A percentile compares a stretch with the other conserved stretches of the same genome.
These are phyloP conservation scores for Phataginus tetradactyla DNA, from an alignment of 2,797 vertebrate genomes.

Conservation along the genomic window DNA sequence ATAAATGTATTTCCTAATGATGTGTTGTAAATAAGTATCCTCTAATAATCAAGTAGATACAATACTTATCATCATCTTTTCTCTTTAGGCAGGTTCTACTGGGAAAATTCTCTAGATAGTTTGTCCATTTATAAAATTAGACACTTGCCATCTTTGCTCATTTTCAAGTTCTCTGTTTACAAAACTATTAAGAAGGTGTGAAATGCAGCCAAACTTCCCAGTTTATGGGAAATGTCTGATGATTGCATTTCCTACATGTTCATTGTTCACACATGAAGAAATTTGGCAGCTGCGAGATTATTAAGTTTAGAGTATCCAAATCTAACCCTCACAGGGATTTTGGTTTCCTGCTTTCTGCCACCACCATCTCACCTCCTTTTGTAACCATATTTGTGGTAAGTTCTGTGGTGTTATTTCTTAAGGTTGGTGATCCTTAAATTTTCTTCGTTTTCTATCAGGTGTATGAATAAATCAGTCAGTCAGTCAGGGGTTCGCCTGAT, in stretches of 20 bases:
- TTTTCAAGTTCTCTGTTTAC: slow-evolving; percentile 85
- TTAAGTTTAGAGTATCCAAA: slow-evolving; percentile 78
- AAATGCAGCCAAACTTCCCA: slow-evolving; percentile 83
- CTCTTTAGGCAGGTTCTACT: slow-evolving; percentile 70
- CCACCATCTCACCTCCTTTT: slow-evolving; percentile 35
- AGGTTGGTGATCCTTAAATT: slow-evolving; percentile 47
- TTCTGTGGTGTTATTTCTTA: slow-evolving; percentile 46
- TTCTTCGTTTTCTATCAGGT: slow-evolving; percentile 54
- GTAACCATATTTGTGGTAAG: slow-evolving; percentile 54
- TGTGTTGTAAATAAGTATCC: slow-evolving; percentile 69
- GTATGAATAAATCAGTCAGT: slow-evolving; percentile 55
- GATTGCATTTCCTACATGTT: slow-evolving; percentile 80
- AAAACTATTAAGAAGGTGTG: slow-evolving; percentile 85
- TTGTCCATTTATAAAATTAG: slow-evolving; percentile 84
- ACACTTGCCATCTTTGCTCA: slow-evolving; percentile 84
- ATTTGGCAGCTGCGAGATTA: slow-evolving; percentile 80
- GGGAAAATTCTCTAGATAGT: slow-evolving; percentile 81
- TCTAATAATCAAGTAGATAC: slow-evolving; percentile 68
- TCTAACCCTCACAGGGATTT: slow-evolving; percentile 72
- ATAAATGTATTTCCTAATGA: slow-evolving; percentile 68
- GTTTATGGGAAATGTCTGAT: slow-evolving; percentile 81
- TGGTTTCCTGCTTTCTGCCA: slow-evolving; percentile 57
- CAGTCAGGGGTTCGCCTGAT: slow-evolving; percentile 66
- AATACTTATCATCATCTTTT: slow-evolving; percentile 68
- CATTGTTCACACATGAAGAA: slow-evolving; percentile 83